Conservation (phyloP, 1,140 invertebrate species). For the Cydia pomonella region DNA sequence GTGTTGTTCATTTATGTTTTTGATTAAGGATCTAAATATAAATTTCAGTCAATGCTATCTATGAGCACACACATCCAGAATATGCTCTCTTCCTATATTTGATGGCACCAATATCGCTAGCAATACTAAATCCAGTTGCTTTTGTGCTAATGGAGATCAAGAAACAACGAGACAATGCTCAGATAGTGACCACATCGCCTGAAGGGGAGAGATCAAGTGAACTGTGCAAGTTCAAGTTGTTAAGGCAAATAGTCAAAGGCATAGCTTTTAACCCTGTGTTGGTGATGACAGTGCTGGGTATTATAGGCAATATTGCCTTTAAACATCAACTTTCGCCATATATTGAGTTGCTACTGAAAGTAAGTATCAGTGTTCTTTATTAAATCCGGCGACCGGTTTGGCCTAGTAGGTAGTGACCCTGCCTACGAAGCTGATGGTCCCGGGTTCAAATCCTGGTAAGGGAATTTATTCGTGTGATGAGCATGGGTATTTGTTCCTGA, state of each 20-base stretch:
- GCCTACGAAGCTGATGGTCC: too few relatives aligned
- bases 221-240: slow-evolving; percentile 53
- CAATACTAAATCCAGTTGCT: slow-evolving; percentile 95
- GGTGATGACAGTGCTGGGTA: slow-evolving; percentile 95
- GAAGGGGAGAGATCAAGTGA: slow-evolving; percentile 43
- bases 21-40: too few relatives aligned
- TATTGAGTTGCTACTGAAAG: slow-evolving; percentile 88
- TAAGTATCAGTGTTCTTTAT: slow-evolving; percentile 73
- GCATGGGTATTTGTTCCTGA: too few relatives aligned
- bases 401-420: too few relatives aligned
- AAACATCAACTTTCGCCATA: slow-evolving; percentile 88
- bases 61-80: slow-evolving; percentile 90
- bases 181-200: slow-evolving; percentile 34
- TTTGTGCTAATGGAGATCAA: slow-evolving; percentile 95
- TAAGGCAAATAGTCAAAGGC: slow-evolving; percentile 81
- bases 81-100: slow-evolving; percentile 96
- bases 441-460: too few relatives aligned
- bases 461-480: too few relatives aligned
- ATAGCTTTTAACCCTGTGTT: slow-evolving; percentile 94
- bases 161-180: slow-evolving; percentile 81
- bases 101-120: slow-evolving; percentile 95
- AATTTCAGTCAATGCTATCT: slow-evolving; percentile 87
- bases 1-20: too few relatives aligned
- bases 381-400: too few relatives aligned
- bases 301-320: slow-evolving; percentile 92